These are phyloP conservation scores for Mus caroli DNA, from an alignment of 2,797 vertebrate species.

Conservation along the genomic window DNA sequence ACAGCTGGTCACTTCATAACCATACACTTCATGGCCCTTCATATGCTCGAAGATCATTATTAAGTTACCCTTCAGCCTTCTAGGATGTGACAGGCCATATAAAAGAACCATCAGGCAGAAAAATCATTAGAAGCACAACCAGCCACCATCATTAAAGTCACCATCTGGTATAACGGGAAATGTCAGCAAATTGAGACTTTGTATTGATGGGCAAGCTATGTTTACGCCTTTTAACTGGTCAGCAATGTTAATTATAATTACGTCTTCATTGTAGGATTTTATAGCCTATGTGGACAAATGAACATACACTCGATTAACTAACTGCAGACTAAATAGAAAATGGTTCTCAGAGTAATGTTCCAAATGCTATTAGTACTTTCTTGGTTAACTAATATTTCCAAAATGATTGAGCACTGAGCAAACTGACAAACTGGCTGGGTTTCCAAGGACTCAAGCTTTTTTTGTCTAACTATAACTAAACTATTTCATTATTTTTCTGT, in stretches of 20 bases:
- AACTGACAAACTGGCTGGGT: conserved; percentile 52
- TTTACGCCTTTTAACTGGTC: conserved; percentile 79
- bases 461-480: background rate
- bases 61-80: conserved; percentile 80
- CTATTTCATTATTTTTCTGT: conserved; percentile 41
- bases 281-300: conserved; percentile 81
- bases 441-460: conserved; percentile 37
- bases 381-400: conserved; percentile 76
- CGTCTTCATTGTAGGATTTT: conserved; percentile 80
- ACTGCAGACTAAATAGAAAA: conserved; percentile 77
- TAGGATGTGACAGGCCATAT: conserved; percentile 71
- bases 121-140: conserved; percentile 66
- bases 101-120: conserved; percentile 79
- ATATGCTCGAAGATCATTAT: conserved; percentile 74
- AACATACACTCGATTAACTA: conserved; percentile 82
- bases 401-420: conserved; percentile 59
- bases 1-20: conserved; percentile 81
- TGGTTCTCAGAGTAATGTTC: conserved; percentile 82
- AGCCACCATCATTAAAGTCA: conserved; percentile 77
- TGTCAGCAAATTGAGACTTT: conserved; percentile 81
- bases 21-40: conserved; percentile 75
- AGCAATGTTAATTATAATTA: conserved; percentile 84
- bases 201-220: conserved; percentile 69
- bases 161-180: conserved; percentile 82
- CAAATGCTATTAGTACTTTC: conserved; percentile 74